phyloP scores from a whole-genome alignment of 30 jellyfish, hydroid and myxozoan genomes.

The Cassiopea xamachana region DNA sequence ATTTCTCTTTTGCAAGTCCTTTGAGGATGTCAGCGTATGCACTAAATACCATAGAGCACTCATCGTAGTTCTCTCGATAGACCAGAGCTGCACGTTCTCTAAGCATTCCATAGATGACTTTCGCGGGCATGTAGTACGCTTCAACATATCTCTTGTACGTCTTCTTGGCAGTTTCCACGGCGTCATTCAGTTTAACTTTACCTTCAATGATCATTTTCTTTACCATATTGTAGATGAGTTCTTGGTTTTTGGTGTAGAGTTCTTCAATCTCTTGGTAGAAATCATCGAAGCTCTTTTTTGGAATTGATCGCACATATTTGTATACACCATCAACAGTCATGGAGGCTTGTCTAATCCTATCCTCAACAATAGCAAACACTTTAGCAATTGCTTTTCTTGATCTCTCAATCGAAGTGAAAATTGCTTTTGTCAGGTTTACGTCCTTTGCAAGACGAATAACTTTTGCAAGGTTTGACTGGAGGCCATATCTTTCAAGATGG shows the following conservation, averaged over 20 bases:
- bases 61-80: constrained; percentile 75
- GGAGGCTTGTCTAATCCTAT: constrained; percentile 27
- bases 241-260: constrained; percentile 56
- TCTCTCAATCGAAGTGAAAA: constrained; percentile 43
- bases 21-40: constrained; percentile 73
- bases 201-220: constrained; percentile 34
- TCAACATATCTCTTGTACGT: constrained; percentile 34
- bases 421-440: constrained; percentile 70
- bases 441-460: constrained; percentile 76
- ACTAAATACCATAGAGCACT: constrained; percentile 64
- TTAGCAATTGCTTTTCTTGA: constrained; percentile 46
- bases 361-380: constrained; percentile 51
- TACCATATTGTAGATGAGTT: constrained; percentile 26
- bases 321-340: constrained; percentile 57
- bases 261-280: constrained; percentile 79
- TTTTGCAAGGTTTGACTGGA: constrained; percentile 57
- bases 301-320: constrained; percentile 74
- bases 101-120: constrained; percentile 17
- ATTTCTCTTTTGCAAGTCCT: constrained; percentile 47
- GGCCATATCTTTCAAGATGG: constrained; percentile 84
- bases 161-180: constrained; percentile 35
- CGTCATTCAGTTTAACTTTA: neutral
- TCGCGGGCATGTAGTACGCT: constrained; percentile 67
- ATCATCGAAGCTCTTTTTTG: constrained; percentile 86
- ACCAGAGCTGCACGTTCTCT: constrained; percentile 73